Evolutionary conservation across 2,888 invertebrate species (phyloP).

Genomic region (Trilocha varians): DNA sequence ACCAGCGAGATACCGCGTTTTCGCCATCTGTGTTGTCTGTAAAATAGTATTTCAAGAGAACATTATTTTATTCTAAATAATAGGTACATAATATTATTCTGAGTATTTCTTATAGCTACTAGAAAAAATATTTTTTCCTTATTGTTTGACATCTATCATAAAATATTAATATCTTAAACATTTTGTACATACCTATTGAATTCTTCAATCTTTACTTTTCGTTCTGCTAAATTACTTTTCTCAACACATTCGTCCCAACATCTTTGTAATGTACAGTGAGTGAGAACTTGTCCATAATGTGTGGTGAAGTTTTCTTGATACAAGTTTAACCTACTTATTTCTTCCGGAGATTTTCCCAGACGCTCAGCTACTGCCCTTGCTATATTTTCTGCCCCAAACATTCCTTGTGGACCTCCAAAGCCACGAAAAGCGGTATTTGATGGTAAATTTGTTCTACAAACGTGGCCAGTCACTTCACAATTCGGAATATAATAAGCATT

Average conservation of each 20-base stretch:
- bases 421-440: constrained; percentile 96
- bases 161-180: neutral
- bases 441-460: constrained; percentile 91
- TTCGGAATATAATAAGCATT: constrained; percentile 88
- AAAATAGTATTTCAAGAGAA: constrained; percentile 21
- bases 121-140: neutral
- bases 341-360: constrained; percentile 75
- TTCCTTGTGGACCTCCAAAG: constrained; percentile 93
- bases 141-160: neutral
- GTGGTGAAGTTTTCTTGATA: constrained; percentile 85
- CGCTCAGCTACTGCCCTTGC: constrained; percentile 82
- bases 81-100: neutral
- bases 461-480: constrained; percentile 78
- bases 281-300: constrained; percentile 82
- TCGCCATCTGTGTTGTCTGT: constrained; percentile 83
- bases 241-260: constrained; percentile 87
- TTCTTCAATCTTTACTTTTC: constrained; percentile 71
- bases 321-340: constrained; percentile 82
- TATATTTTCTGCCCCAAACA: constrained; percentile 88
- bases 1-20: constrained; percentile 89
- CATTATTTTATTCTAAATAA: neutral
- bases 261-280: constrained; percentile 79
- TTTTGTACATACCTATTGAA: constrained; percentile 78
- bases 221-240: constrained; percentile 76
- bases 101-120: no score